Evolutionary conservation across 37 sponge, comb jelly and placozoan genomes (phyloP).

Genomic region (Dysidea cf. avara): DNA sequence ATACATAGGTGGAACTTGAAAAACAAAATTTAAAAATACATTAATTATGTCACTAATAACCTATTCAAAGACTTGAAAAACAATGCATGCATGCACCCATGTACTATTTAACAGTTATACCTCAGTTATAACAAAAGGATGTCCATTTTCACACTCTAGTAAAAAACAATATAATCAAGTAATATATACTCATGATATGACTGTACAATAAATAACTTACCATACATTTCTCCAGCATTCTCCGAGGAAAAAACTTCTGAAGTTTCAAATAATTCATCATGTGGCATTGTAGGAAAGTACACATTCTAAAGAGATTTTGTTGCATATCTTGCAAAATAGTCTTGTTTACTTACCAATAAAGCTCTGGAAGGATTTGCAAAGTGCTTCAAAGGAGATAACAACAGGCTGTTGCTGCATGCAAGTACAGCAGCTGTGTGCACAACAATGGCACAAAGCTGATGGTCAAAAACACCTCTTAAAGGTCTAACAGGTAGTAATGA

Average conservation of each 20-base stretch:
- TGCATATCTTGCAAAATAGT: no score
- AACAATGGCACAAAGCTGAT: constrained; percentile 16
- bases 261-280: constrained; percentile 14
- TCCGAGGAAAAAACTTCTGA: no score
- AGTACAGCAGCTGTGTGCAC: constrained; percentile 12
- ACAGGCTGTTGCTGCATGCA: background rate
- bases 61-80: no score
- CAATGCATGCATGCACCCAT: background rate
- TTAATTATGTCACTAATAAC: no score
- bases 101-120: constrained; percentile 26
- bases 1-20: no score
- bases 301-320: constrained; percentile 17
- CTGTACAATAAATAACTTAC: no score
- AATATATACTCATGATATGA: background rate
- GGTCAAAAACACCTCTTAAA: constrained; percentile 3
- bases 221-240: background rate
- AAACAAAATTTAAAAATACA: no score
- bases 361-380: no score
- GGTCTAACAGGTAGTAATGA: constrained; percentile 28
- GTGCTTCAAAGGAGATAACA: no score
- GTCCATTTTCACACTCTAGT: constrained; percentile 67
- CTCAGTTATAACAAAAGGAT: constrained; percentile 68
- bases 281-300: constrained; percentile 69
- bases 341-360: no score
- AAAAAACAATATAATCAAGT: background rate